Evolutionary conservation across 1,140 invertebrate species (phyloP), one percentile per base, ranked within the genome.

Genomic region (Drosophila orosa): DNA sequence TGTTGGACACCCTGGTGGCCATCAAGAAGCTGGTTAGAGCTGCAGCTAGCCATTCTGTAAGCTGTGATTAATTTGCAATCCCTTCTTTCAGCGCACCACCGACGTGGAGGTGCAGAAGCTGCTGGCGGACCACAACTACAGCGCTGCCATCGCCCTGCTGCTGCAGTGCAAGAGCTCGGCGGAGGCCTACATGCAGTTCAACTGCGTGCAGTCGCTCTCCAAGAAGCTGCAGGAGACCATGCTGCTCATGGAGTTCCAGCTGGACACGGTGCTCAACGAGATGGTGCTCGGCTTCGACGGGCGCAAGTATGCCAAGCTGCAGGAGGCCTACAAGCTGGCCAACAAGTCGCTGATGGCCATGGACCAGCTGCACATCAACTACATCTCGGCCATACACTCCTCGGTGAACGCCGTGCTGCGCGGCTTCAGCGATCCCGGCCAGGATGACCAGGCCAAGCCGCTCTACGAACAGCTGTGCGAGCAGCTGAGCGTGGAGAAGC

Each of bases 301-400:
- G 22, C 92, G 94, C 4, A 94, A 94, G 1, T 98, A 97, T 89
- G 93, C 93, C 2, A 96, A 97, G 74, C 92, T 99, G 5, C 96
- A 98, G 89, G 94, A 94, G 76, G 98, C 98, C 1, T 99, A 98
- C 82, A 94, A 94, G 22, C 92, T 98, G 5, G 91, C 98, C 2
- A 97, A 97, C 7, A 98, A 98, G 92, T 97, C 95, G 1, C 95
- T 98, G 92, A 96, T 95, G 5, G 97, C 98, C 0, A 97, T 99
- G 94, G 98, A 99, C 93, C 97, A 99, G 92, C 92, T 98, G 37
- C 95, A 97, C 72, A 98, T 99, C 95, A 98, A 99, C 92, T 98
- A 98, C 92, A 96, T 97, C 0, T 98, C 97, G 48, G 96, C 97
- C 0, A 97, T 99, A 54, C 98, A 99, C 79, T 98, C 97, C 80